Conservation (phyloP, 2,888 invertebrate species). For the Eilema depressum region DNA sequence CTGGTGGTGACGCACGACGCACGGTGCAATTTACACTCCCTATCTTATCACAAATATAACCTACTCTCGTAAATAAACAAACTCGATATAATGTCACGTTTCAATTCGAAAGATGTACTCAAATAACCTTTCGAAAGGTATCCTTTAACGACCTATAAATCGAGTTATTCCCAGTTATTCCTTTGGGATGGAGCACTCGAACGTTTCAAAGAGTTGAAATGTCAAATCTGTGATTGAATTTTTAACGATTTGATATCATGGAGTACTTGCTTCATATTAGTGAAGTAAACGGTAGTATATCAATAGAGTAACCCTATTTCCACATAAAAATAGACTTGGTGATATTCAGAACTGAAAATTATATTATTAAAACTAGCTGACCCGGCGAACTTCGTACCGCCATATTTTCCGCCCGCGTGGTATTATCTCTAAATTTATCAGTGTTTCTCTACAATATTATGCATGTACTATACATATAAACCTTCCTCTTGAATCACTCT, state of each 20-base stretch:
- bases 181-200: constrained; percentile 20
- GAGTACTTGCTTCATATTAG: background rate
- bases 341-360: too few relatives aligned
- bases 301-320: background rate
- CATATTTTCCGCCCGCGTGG: too few relatives aligned
- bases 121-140: constrained; percentile 26
- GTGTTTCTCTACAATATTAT: too few relatives aligned
- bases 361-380: too few relatives aligned
- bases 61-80: constrained; percentile 18
- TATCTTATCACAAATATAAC: constrained; percentile 20
- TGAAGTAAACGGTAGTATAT: background rate
- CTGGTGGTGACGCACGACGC: constrained; percentile 2
- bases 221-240: constrained; percentile 30
- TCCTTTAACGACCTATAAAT: constrained; percentile 10
- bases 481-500: too few relatives aligned
- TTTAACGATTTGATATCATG: background rate
- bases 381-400: too few relatives aligned
- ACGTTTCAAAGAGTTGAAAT: constrained; percentile 24
- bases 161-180: constrained; percentile 15
- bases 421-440: too few relatives aligned
- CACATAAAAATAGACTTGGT: background rate
- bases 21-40: background rate
- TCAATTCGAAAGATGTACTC: constrained; percentile 16
- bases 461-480: too few relatives aligned
- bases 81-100: constrained; percentile 14